Base-by-base conservation (phyloP, 1,140 invertebrate species). In the Batillaria attramentaria region DNA sequence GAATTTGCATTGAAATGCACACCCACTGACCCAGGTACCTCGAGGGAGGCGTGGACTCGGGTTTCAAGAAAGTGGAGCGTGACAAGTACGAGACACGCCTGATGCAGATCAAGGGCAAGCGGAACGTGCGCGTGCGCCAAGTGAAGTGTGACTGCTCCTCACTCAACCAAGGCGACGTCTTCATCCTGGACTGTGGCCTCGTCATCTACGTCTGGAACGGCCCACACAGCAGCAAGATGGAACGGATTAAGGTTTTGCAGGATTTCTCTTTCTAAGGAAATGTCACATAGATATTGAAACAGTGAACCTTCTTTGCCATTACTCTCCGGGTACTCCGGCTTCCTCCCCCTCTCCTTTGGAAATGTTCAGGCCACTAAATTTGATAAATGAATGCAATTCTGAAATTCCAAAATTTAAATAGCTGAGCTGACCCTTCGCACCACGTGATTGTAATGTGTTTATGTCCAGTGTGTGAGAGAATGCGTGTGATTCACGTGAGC, bases 121-220 rank as follows among this genome's bases (percentile, higher is more conserved):
- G 94, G 81, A 96, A 97, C 87, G 94, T 97, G 76, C 92, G 96
- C 46, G 95, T 96, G 6, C 92, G 93, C 82, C 94, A 96, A 92
- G 87, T 88, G 0, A 79, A 86, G 62, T 85, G 83, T 73, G 91
- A 93, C 13, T 93, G 95, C 18, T 93, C 93, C 1, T 95, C 95
- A 0, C 95, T 97, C 94, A 97, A 97, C 91, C 94, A 95, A 90
- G 96, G 96, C 0, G 96, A 98, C 88, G 95, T 95, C 84, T 98
- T 97, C 91, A 95, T 97, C 85, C 89, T 98, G 84, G 96, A 97
- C 90, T 92, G 93, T 57, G 95, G 95, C 35, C 93, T 93, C 68
- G 93, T 94, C 76, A 94, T 97, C 73, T 95, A 94, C 84, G 93
- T 97, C 0, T 97, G 95, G 90, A 94, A 95, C 77, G 91, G 91